Conservation (phyloP, 1,140 invertebrate genomes). For the Drosophila sp. region DNA sequence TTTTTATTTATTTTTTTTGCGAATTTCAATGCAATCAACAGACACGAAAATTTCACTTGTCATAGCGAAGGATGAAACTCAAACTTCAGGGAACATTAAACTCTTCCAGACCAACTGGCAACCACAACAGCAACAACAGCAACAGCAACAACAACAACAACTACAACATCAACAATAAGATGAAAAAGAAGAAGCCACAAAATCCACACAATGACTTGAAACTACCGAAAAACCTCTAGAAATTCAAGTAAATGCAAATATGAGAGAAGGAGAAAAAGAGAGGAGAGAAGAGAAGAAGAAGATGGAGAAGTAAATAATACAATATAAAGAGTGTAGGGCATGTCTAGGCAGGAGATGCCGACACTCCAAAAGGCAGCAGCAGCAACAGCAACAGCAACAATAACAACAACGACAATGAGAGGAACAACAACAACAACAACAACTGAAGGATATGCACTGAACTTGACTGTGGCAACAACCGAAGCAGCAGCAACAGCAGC, state of each 20-base stretch:
- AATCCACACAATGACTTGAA: conserved; percentile 58
- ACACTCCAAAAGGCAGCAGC: background rate
- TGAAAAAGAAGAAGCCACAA: background rate
- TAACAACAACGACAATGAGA: background rate
- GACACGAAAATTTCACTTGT: conserved; percentile 28
- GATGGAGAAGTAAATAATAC: conserved; percentile 23
- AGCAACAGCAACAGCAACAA: conserved; percentile 5
- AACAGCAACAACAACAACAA: background rate
- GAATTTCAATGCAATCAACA: conserved; percentile 24
- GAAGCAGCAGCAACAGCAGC: background rate
- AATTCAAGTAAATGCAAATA: conserved; percentile 63
- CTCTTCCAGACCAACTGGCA: conserved; percentile 11
- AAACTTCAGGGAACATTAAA: conserved; percentile 18
- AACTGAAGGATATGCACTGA: conserved; percentile 4
- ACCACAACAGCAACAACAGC: background rate
- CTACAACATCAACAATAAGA: background rate
- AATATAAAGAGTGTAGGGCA: conserved; percentile 1
- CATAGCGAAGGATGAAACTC: conserved; percentile 7
- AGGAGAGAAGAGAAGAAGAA: no score
- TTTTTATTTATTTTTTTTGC: background rate
- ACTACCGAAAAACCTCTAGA: conserved; percentile 47
- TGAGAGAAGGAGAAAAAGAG: background rate
- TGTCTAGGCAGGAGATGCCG: conserved; percentile 16
- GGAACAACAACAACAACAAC: background rate
- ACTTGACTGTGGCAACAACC: conserved; percentile 6